Base-by-base conservation (phyloP, 2,113 vertebrate species). In the Gasterosteus nipponicus region DNA sequence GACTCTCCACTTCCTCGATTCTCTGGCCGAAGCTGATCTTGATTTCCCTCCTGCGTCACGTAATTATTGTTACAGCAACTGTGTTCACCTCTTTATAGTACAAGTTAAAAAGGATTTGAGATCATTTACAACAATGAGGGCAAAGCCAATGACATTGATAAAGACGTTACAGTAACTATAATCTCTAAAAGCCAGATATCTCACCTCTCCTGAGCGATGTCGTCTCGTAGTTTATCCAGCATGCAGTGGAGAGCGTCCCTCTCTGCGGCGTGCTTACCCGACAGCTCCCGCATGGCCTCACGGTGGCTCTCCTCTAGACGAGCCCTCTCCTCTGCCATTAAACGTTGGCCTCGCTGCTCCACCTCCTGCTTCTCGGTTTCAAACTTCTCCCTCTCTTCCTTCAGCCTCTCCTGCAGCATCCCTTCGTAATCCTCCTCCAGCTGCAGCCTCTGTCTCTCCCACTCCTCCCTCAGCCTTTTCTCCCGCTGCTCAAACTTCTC, bases 181-280 rank as follows among this genome's bases (percentile, higher is more conserved):
- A 19, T 11, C 19, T 69, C 1, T 19, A 9, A 60, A 65, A 39
- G 18, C 10, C 1, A 18, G 42, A 41, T 2, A 31, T 61, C 96
- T 96, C 90, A 99, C 98, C 97, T 97, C 68, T 95, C 95, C 81
- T 95, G 92, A 35, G 87, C 71, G 70, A 97, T 90, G 46, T 97
- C 95, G 10, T 90, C 88, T 65, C 90, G 59, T 16, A 98, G 94
- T 73, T 90, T 91, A 59, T 95, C 94, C 80, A 93, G 68, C 77
- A 94, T 86, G 62, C 92, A 69, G 22, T 85, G 26, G 29, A 98
- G 90, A 0, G 85, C 88, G 12, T 95, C 94, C 72, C 92, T 93
- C 71, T 98, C 96, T 3, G 75, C 92, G 0, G 77, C 42, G 47
- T 96, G 96, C 54, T 85, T 86, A 19, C 87, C 58, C 0, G 82